These are phyloP conservation scores for Ctenochaetus hawaiiensis DNA, from an alignment of 2,797 vertebrate species.

Conservation along the genomic window DNA sequence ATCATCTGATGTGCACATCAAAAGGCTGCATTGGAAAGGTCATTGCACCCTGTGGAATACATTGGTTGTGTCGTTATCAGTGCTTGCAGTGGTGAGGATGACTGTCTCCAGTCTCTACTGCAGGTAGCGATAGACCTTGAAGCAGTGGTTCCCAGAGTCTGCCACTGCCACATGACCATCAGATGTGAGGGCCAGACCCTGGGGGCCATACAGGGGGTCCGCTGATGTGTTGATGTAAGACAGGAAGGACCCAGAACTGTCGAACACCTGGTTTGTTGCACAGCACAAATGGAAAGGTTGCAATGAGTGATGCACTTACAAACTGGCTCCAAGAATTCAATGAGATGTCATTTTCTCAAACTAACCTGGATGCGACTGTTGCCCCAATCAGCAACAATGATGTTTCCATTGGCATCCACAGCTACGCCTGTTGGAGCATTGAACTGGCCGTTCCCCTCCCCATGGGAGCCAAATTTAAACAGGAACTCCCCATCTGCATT, in stretches of 20 bases:
- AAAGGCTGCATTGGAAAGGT: slow-evolving; percentile 71
- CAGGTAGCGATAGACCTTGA: slow-evolving; percentile 98
- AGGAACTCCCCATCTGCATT: slow-evolving; percentile 96
- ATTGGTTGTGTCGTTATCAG: slow-evolving; percentile 69
- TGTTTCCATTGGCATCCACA: slow-evolving; percentile 94
- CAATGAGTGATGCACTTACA: background rate
- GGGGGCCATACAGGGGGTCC: slow-evolving; percentile 95
- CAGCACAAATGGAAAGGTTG: slow-evolving; percentile 6
- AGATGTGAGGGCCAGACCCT: slow-evolving; percentile 95
- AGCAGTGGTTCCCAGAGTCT: slow-evolving; percentile 98
- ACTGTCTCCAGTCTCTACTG: slow-evolving; percentile 84
- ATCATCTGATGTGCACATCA: slow-evolving; percentile 72
- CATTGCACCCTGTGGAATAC: slow-evolving; percentile 76
- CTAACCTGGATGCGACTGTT: slow-evolving; percentile 97
- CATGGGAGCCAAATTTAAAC: slow-evolving; percentile 97
- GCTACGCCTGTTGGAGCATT: slow-evolving; percentile 96
- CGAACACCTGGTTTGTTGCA: slow-evolving; percentile 89
- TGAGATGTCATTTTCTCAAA: background rate
- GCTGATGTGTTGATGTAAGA: slow-evolving; percentile 98
- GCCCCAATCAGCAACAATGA: slow-evolving; percentile 98
- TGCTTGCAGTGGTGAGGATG: slow-evolving; percentile 42
- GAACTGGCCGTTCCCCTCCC: slow-evolving; percentile 97
- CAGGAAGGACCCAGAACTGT: slow-evolving; percentile 96
- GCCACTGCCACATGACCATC: slow-evolving; percentile 97
- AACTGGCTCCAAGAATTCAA: background rate